Evolutionary conservation across 1,140 invertebrate genomes (phyloP), one percentile per base, ranked within the genome.

Genomic region (Ips nitidus): DNA sequence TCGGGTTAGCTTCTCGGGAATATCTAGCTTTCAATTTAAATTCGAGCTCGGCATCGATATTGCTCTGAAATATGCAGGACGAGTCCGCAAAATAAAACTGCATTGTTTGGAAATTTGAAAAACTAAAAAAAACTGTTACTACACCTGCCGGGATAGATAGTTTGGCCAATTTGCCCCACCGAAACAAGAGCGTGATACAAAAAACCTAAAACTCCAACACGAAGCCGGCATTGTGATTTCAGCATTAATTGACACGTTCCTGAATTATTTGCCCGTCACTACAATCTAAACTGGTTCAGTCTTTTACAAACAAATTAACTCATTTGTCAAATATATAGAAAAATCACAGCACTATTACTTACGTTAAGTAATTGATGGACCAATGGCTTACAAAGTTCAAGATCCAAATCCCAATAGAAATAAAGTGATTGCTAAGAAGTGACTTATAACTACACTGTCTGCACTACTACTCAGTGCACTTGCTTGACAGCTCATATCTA

Each of bases 401-500:
- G 66, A 68, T 41, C 56, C 57, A 53, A 68, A 60, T 3, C 47
- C 57, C 4, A 68, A 38, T 8, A 68, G 40, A 55, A 53, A 68
- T n/a, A 68, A 22, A 42, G 43, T 52, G 8, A 68, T 36, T 53
- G 45, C 58, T 37, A 42, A 52, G 2, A 47, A 37, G 5, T 60
- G 37, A 6, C 2, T 41, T 2, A 53, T 41, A 4, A 5, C 8
- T 38, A 43, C 38, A 36, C 4, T 36, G 41, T 41, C 43, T 36
- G 66, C 56, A 1, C 61, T 36, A 53, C 70, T 87, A 71, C 89
- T 90, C 38, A 91, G 80, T 0, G 90, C 90, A 72, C 88, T 89
- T 4, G 90, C 90, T 80, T 91, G 89, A 76, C 90, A 91, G 62
- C 88, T 85, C 68, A 91, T 84, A 74, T 90, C 88, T 77, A 91